These are phyloP conservation scores for Drosophila pandora DNA, from an alignment of 1,140 invertebrate genomes.

Conservation along the genomic window DNA sequence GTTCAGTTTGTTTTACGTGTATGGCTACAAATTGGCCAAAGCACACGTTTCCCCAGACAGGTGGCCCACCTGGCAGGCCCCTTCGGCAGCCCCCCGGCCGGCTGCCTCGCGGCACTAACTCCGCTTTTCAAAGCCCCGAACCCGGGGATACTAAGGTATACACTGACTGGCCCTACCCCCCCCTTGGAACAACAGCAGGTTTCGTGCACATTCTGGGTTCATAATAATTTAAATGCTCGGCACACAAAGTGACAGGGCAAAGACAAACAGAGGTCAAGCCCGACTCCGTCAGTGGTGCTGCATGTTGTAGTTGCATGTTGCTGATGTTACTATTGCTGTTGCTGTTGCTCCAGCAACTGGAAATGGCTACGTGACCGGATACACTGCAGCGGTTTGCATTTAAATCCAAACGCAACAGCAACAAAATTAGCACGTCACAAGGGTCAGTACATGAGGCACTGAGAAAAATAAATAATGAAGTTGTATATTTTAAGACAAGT, in stretches of 20 bases:
- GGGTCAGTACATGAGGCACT: constrained; percentile 15
- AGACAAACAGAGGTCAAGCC: constrained; percentile 79
- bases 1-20: constrained; percentile 82
- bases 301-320: constrained; percentile 12
- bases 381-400: constrained; percentile 74
- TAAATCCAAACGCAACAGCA: constrained; percentile 72
- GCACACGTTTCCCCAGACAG: constrained; percentile 68
- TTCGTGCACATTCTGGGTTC: constrained; percentile 41
- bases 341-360: constrained; percentile 49
- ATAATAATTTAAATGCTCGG: constrained; percentile 83
- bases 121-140: constrained; percentile 10
- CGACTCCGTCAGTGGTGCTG: constrained; percentile 26
- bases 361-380: constrained; percentile 80
- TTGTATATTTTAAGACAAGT: background rate
- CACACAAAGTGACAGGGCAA: constrained; percentile 80
- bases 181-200: constrained; percentile 3
- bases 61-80: background rate
- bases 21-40: constrained; percentile 78
- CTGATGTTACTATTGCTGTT: constrained; percentile 4
- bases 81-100: too few relatives aligned
- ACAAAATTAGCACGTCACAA: constrained; percentile 79
- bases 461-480: background rate
- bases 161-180: background rate
- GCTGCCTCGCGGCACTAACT: background rate
- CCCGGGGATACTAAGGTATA: background rate